Percentiles rank a stretch among this genome's conserved stretches.
These are phyloP conservation scores for Lacerta bilineata DNA, from an alignment of 2,797 vertebrate species.

Conservation along the genomic window DNA sequence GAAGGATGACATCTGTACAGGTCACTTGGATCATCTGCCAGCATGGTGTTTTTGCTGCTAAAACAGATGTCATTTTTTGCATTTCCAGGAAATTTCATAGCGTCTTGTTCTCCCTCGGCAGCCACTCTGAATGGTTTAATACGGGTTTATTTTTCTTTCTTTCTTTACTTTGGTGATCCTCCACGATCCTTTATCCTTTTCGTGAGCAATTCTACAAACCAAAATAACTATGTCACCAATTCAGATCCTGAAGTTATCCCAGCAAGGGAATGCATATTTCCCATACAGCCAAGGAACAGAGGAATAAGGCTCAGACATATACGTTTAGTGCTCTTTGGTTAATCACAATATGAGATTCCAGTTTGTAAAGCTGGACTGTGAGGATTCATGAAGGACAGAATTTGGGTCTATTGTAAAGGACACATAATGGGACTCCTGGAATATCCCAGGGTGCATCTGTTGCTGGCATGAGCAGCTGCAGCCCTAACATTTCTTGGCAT, in stretches of 20 bases:
- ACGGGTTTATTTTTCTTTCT: not conserved
- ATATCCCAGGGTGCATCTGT: not conserved
- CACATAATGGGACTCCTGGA: not conserved
- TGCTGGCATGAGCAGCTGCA: not conserved
- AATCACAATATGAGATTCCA: not conserved
- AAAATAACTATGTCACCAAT: constrained; percentile 2
- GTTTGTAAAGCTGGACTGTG: not conserved
- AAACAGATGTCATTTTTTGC: not conserved
- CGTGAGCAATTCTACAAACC: constrained; percentile 8
- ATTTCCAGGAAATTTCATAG: not conserved
- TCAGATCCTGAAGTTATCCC: not conserved
- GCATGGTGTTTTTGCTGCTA: not conserved
- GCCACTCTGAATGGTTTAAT: not conserved
- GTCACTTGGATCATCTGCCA: not conserved
- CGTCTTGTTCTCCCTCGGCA: fast-evolving
- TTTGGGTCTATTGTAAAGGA: not conserved
- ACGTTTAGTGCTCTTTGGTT: not conserved
- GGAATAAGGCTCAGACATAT: not conserved
- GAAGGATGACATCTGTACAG: not conserved
- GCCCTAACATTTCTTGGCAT: not conserved
- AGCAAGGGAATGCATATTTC: not conserved
- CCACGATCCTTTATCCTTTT: not conserved
- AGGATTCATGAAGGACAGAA: not conserved
- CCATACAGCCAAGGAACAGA: not conserved
- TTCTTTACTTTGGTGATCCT: not conserved